Conservation (phyloP, 2,888 invertebrate species). For the Aphrophora alni region DNA sequence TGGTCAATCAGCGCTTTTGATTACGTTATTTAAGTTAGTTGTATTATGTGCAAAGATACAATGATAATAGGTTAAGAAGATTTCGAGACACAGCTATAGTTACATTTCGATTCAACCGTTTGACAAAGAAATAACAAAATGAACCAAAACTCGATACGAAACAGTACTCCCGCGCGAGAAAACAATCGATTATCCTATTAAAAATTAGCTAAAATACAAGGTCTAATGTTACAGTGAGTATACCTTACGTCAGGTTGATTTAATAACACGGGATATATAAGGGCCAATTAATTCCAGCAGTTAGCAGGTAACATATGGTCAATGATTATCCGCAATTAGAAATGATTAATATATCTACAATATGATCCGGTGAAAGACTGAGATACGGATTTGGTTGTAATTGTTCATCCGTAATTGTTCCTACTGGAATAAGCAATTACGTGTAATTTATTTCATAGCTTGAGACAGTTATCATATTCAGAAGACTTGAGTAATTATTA, state of each 20-base stretch:
- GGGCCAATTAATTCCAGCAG: neutral
- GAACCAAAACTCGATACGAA: too few relatives aligned
- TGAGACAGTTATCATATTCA: neutral
- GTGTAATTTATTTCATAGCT: neutral
- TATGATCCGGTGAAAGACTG: neutral
- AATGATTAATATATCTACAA: neutral
- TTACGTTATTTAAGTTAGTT: too few relatives aligned
- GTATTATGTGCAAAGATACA: too few relatives aligned
- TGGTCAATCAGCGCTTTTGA: too few relatives aligned
- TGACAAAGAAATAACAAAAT: too few relatives aligned
- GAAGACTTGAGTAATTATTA: neutral
- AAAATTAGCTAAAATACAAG: too few relatives aligned
- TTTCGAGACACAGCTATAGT: too few relatives aligned
- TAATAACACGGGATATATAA: neutral
- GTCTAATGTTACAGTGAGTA: too few relatives aligned
- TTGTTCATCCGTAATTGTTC: neutral
- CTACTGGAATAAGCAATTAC: conserved; percentile 2
- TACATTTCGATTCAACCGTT: too few relatives aligned
- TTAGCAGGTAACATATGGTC: neutral
- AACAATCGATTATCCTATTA: too few relatives aligned
- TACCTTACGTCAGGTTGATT: neutral
- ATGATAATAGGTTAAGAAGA: too few relatives aligned
- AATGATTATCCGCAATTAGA: neutral
- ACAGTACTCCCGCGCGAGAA: too few relatives aligned
- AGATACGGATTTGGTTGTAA: neutral